Evolutionary conservation across 1,140 invertebrate genomes (phyloP).

Genomic region (Anadara kagoshimensis): DNA sequence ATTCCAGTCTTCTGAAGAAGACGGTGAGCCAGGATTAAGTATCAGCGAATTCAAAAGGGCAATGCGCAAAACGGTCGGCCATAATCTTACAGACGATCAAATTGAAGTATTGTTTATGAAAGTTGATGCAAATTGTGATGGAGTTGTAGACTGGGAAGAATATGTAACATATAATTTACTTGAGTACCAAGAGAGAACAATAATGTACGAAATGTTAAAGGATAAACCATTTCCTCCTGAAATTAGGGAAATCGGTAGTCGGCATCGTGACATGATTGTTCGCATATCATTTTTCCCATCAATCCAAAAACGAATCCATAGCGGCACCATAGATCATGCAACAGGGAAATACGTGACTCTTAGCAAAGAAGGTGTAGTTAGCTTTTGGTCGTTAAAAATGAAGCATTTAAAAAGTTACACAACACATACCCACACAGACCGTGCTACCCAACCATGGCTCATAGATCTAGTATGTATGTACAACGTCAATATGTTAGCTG

Average conservation of each 20-base stretch:
- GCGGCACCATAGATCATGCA: conserved; percentile 35
- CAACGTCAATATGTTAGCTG: conserved; percentile 62
- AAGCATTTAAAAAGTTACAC: conserved; percentile 47
- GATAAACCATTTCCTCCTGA: conserved; percentile 59
- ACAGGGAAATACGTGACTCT: conserved; percentile 55
- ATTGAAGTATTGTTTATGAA: conserved; percentile 66
- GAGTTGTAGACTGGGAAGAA: conserved; percentile 70
- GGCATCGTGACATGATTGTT: conserved; percentile 55
- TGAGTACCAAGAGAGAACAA: conserved; percentile 64
- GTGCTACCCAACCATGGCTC: conserved; percentile 55
- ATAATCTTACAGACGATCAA: conserved; percentile 50
- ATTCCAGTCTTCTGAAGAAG: conserved; percentile 55
- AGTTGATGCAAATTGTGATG: conserved; percentile 70
- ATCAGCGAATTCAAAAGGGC: conserved; percentile 61
- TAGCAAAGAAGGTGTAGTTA: conserved; percentile 57
- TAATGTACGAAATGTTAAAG: conserved; percentile 60
- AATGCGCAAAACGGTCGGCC: conserved; percentile 55
- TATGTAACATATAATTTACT: conserved; percentile 67
- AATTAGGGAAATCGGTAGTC: conserved; percentile 43
- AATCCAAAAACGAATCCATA: conserved; percentile 37
- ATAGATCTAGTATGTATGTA: conserved; percentile 61
- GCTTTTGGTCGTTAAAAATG: conserved; percentile 59
- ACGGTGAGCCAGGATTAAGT: conserved; percentile 51
- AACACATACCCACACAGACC: conserved; percentile 28
- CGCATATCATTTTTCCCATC: conserved; percentile 51